Base-by-base conservation (phyloP, 2,113 vertebrate species). In the Dromiciops gliroides region DNA sequence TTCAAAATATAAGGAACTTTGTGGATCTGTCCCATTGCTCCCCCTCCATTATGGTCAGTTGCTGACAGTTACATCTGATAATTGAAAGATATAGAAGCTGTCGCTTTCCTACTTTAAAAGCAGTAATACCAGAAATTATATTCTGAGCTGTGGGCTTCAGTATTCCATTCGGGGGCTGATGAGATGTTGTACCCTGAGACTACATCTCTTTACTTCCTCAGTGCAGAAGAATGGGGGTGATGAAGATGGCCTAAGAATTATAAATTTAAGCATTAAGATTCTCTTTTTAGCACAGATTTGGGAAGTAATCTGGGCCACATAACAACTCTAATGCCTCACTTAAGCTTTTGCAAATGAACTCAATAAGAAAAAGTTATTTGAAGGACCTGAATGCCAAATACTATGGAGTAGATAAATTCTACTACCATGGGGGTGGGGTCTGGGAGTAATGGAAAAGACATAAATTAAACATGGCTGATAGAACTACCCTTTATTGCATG, bases 401-500 rank as follows among this genome's bases (percentile, higher is more conserved):
- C 25, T 16, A 50, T 49, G 48, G 4, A 49, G 28, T 12, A 14
- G 48, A 9, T 26, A 90, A 90, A 50, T 49, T 90, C 5, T 3
- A 90, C 1, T 90, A 51, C 50, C 49, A 48, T n/a, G 50, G 22
- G 31, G 25, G 31, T 4, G 56, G 44, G 52, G 24, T 1, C 12
- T 22, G 0, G 0, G 67, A 37, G 44, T 0, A 5, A 47, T 0
- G 0, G 14, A 6, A 3, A 2, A 44, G 92, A 37, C 19, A 50
- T 11, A 3, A 8, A 44, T 12, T 37, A 16, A 37, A 48, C 5
- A 19, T 28, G 22, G 11, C 49, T 50, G 22, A 9, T 14, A 12
- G 48, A 25, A n/a, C 12, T 0, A 0, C 10, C 0, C 37, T 31
- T 83, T 14, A 1, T 47, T 88, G 19, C 50, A 1, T 14, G 31